Evolutionary conservation across 2,797 vertebrate species (phyloP).

Genomic region (Numenius phaeopus): DNA sequence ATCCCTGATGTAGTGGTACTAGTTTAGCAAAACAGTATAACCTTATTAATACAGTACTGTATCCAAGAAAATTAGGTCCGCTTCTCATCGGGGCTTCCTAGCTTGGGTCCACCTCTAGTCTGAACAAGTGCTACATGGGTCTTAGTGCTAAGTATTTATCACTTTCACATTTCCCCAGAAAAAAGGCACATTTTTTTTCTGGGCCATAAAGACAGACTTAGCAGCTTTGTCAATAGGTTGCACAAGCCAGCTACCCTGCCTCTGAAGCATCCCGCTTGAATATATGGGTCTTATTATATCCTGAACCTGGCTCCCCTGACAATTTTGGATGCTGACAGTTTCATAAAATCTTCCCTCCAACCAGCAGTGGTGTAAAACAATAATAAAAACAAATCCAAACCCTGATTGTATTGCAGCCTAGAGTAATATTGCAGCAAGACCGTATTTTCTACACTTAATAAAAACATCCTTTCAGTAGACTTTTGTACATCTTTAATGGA

Average conservation of each 20-base stretch:
- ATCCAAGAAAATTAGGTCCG: not conserved
- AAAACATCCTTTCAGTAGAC: not conserved
- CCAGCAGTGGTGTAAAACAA: not conserved
- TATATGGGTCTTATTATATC: not conserved
- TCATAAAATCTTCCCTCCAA: slow-evolving; percentile 24
- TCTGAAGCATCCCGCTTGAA: not conserved
- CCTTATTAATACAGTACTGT: not conserved
- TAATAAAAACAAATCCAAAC: slow-evolving; percentile 23
- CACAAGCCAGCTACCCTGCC: not conserved
- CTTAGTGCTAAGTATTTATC: not conserved
- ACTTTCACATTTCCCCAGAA: not conserved
- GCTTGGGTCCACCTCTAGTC: not conserved
- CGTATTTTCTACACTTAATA: slow-evolving; percentile 16
- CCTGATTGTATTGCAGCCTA: not conserved
- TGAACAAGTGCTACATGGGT: not conserved
- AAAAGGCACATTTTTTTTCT: not conserved
- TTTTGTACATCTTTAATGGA: not conserved
- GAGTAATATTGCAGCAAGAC: not conserved
- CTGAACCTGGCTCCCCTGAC: not conserved
- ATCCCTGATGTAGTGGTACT: not conserved
- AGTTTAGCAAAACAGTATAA: not conserved
- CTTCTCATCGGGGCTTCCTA: not conserved
- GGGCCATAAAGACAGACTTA: not conserved
- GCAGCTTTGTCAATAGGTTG: not conserved
- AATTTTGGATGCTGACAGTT: not conserved